A percentile compares a stretch with the other conserved stretches of the same genome.
phyloP scores from a whole-genome alignment of 2,888 invertebrate species.

The Idaea biselata region DNA sequence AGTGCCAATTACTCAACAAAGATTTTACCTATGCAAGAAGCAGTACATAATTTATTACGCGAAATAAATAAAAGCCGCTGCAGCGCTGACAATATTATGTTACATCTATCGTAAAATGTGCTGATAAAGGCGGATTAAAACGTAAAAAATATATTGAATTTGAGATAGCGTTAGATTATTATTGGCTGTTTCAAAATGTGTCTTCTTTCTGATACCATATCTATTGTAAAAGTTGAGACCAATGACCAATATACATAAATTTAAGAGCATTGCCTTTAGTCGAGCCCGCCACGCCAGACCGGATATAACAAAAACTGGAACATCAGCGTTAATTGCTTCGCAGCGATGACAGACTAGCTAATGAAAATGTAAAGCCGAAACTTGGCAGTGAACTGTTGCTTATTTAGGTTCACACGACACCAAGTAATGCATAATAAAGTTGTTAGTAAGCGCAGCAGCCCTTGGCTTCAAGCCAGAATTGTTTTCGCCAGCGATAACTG shows the following conservation, averaged over 20 bases:
- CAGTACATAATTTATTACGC: no score
- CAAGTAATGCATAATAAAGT: slow-evolving; percentile 74
- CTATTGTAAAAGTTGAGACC: no score
- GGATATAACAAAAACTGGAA: slow-evolving; percentile 18
- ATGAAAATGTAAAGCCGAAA: slow-evolving; percentile 73
- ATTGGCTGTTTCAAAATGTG: no score
- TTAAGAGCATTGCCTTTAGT: not conserved
- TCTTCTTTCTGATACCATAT: no score
- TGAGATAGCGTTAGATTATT: no score
- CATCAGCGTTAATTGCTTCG: slow-evolving; percentile 39
- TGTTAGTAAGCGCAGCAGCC: slow-evolving; percentile 54
- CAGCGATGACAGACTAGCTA: slow-evolving; percentile 53
- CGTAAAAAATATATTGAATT: no score
- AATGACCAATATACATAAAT: not conserved
- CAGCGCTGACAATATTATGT: no score
- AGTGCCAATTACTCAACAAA: no score
- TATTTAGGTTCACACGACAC: slow-evolving; percentile 67
- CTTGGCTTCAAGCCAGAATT: slow-evolving; percentile 55
- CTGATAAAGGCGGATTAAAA: no score
- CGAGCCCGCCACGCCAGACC: not conserved
- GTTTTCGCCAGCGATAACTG: slow-evolving; percentile 46
- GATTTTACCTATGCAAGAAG: no score
- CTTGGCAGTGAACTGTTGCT: slow-evolving; percentile 71
- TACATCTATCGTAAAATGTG: no score
- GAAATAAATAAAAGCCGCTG: no score